Base-by-base conservation (phyloP, 2,888 invertebrate species). In the Drosophila merina region DNA sequence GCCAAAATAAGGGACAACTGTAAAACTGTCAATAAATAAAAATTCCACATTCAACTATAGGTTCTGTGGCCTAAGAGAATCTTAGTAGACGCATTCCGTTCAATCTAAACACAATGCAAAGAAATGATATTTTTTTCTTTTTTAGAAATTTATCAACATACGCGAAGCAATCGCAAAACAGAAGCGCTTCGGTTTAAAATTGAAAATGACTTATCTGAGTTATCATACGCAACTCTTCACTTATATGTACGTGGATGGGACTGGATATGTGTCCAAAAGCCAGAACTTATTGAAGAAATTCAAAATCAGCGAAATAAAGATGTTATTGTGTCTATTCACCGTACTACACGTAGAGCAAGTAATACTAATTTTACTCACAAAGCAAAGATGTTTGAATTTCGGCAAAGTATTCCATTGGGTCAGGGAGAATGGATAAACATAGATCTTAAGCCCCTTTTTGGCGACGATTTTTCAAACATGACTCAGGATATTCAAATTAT, bases 391-490 rank as follows among this genome's bases (percentile, higher is more conserved):
- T 84, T 80, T 31, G 90, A 91, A 62, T 86, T 88, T 33, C 82
- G 80, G 0, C 90, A 88, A 57, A 79, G 80, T 64, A 90, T 92
- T 74, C 91, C 92, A 2, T 71, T 75, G 1, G 91, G 90, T 3
- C 67, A 79, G 28, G 92, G 92, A 0, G 78, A 89, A 57, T 97
- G 96, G 96, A 92, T 96, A 73, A 94, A 94, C 79, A 92, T 97
- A 52, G 96, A 97, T 84, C 93, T 97, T 6, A 94, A 95, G 47
- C 94, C 94, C 48, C 94, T 96, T 92, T 95, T 96, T 36, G 93
- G 94, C 9, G 10, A 20, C 10, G 25, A 10, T 20, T 14, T 14
- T 9, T 3, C 25, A 25, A 44, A 25, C 9, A 44, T 9, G 9
- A 44, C 25, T 14, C 44, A 44, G 10, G 26, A 44, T 14, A n/a